Conservation (phyloP, 2,113 vertebrate species). For the Corvus cornix region DNA sequence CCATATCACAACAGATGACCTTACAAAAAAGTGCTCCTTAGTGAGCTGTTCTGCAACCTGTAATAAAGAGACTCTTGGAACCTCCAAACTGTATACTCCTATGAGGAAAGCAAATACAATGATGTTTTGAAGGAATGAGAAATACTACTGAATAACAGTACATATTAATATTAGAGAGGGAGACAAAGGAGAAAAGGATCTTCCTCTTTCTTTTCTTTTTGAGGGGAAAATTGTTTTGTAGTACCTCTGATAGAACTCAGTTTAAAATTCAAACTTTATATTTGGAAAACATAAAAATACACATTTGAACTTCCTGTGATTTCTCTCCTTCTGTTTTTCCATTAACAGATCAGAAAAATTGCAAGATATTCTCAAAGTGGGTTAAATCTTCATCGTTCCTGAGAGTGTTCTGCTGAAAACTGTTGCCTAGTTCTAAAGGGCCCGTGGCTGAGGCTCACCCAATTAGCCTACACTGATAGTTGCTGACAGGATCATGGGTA, state of each 20-base stretch:
- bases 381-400: not conserved
- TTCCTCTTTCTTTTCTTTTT: not conserved
- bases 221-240: not conserved
- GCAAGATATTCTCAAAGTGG: not conserved
- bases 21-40: not conserved
- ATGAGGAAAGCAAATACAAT: not conserved
- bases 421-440: not conserved
- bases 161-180: not conserved
- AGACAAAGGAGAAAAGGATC: not conserved
- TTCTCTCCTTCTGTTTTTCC: not conserved
- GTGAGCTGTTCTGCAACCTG: not conserved
- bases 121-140: not conserved
- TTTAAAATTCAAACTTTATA: not conserved
- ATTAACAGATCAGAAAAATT: not conserved
- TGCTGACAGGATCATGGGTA: not conserved
- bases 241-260: not conserved
- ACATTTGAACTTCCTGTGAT: not conserved
- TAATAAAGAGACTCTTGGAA: not conserved
- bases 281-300: not conserved
- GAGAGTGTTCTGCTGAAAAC: not conserved
- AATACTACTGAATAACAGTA: not conserved
- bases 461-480: not conserved
- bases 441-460: not conserved
- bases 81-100: not conserved
- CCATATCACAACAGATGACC: not conserved